These are phyloP conservation scores for Thamnophis sirtalis DNA, from an alignment of 2,113 vertebrate species.

Conservation along the genomic window DNA sequence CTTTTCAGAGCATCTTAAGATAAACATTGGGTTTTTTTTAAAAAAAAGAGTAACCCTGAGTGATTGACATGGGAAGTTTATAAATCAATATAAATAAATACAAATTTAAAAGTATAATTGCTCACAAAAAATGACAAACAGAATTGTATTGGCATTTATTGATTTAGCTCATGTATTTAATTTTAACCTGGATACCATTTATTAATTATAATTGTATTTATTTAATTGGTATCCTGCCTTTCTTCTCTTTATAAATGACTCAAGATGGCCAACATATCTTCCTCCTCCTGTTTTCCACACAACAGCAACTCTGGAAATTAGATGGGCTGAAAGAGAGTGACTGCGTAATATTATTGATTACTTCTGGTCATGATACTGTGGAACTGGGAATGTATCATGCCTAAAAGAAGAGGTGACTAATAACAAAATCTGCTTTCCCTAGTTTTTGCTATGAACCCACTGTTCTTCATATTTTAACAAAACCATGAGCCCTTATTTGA, in stretches of 20 bases:
- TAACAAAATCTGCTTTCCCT: not conserved
- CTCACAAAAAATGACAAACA: not conserved
- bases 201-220: not conserved
- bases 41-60: not conserved
- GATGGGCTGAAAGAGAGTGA: not conserved
- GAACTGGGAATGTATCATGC: not conserved
- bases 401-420: not conserved
- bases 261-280: not conserved
- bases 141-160: not conserved
- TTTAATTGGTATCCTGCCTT: not conserved
- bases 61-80: not conserved
- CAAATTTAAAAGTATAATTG: not conserved
- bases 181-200: not conserved
- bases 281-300: not conserved
- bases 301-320: not conserved
- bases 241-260: not conserved
- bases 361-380: not conserved
- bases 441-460: not conserved
- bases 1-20: not conserved
- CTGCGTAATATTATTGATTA: not conserved
- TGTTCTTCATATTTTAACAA: not conserved
- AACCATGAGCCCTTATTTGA: not conserved
- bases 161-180: not conserved
- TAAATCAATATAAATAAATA: not conserved
- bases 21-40: not conserved